These are phyloP conservation scores for Menura novaehollandiae DNA, from an alignment of 2,113 vertebrate species.

Conservation along the genomic window DNA sequence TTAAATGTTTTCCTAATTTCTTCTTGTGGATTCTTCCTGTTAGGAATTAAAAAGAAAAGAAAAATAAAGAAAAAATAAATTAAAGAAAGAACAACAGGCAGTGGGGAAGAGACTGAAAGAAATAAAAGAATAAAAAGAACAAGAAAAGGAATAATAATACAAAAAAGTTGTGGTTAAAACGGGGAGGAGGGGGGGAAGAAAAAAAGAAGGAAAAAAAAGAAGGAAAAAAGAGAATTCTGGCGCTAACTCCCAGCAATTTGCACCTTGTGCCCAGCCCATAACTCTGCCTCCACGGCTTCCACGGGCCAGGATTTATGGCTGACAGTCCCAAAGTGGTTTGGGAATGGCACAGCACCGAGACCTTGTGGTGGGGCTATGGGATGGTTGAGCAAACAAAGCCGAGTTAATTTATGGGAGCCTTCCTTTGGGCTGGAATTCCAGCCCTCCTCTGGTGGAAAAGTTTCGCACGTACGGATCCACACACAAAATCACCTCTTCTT, in stretches of 20 bases:
- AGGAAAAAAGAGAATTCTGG: not conserved
- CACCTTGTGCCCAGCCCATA: slow-evolving; percentile 59
- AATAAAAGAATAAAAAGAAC: not conserved
- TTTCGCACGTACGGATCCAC: not conserved
- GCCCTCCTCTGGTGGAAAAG: slow-evolving; percentile 44
- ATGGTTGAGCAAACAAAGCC: slow-evolving; percentile 50
- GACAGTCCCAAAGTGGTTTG: slow-evolving; percentile 48
- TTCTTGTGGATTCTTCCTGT: not conserved
- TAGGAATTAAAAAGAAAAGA: not conserved
- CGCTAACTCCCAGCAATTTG: slow-evolving; percentile 60
- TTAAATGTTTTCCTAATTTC: not conserved
- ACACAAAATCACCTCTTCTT: not conserved
- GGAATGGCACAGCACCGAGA: slow-evolving; percentile 45
- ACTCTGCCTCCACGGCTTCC: slow-evolving; percentile 27
- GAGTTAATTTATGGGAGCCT: slow-evolving; percentile 53
- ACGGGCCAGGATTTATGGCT: slow-evolving; percentile 50
- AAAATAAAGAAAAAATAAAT: no score
- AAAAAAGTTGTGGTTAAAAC: not conserved
- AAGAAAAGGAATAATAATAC: not conserved
- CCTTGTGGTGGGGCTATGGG: slow-evolving; percentile 54
- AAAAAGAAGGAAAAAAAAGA: no score
- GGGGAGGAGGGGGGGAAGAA: rapidly evolving
- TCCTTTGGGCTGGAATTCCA: slow-evolving; percentile 21
- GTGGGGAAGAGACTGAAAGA: not conserved
- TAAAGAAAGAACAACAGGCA: not conserved